A percentile compares a stretch with the other conserved stretches of the same genome.
Evolutionary conservation across 1,140 invertebrate genomes (phyloP).

Genomic region (Pogonus chalceus): DNA sequence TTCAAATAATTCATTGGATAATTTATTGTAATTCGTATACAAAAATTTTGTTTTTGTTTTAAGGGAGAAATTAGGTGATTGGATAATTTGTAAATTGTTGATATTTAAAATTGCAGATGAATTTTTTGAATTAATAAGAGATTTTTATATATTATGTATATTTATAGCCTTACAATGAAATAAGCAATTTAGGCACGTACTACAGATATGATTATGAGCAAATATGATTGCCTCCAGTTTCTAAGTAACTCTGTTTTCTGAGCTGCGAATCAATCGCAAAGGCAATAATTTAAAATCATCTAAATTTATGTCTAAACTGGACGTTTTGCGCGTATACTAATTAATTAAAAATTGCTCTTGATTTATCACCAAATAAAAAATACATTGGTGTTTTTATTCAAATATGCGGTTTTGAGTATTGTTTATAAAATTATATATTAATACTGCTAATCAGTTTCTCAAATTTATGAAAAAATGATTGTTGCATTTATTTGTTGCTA

Average conservation of each 20-base stretch:
- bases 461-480: neutral
- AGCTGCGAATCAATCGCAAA: neutral
- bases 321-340: slow-evolving; percentile 1
- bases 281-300: slow-evolving; percentile 4
- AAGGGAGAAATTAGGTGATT: too few species aligned
- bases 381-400: neutral
- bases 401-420: neutral
- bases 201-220: slow-evolving; percentile 5
- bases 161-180: neutral
- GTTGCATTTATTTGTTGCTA: neutral
- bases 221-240: neutral
- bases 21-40: too few species aligned
- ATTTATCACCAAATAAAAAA: neutral
- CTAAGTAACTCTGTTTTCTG: neutral
- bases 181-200: neutral
- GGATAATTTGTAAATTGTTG: too few species aligned
- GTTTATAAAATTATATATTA: neutral
- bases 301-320: neutral
- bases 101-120: too few species aligned
- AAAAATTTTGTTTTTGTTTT: too few species aligned
- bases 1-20: too few species aligned
- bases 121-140: too few species aligned
- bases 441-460: neutral
- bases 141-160: neutral
- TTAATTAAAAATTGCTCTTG: too few species aligned